These are phyloP conservation scores for Melieria omissa DNA, from an alignment of 2,888 invertebrate species.

Conservation along the genomic window DNA sequence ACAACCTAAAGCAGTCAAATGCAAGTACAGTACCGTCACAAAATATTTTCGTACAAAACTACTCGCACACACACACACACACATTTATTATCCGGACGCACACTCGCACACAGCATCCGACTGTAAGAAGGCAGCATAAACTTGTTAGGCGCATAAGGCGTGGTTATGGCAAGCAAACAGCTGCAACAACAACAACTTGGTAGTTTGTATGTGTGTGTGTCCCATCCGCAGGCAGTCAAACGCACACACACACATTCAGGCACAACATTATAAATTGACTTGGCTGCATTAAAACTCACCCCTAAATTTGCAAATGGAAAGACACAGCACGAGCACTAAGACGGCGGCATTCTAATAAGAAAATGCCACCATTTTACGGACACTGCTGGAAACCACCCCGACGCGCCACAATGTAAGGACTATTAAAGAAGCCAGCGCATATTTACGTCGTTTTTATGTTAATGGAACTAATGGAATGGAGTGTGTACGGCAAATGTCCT, in stretches of 20 bases:
- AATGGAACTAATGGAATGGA: slow-evolving; percentile 45
- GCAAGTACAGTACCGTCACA: slow-evolving; percentile 8
- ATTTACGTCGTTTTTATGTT: slow-evolving; percentile 61
- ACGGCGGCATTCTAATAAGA: slow-evolving; percentile 59
- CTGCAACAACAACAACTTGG: neutral
- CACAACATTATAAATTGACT: slow-evolving; percentile 31
- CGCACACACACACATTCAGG: slow-evolving; percentile 27
- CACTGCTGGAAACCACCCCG: slow-evolving; percentile 29
- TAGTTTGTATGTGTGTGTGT: too few species aligned
- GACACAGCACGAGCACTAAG: neutral
- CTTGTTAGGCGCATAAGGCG: slow-evolving; percentile 9
- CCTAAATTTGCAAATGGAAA: neutral
- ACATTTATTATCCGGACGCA: neutral
- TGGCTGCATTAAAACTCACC: slow-evolving; percentile 36
- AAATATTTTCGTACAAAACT: neutral
- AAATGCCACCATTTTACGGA: slow-evolving; percentile 60
- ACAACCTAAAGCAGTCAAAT: too few species aligned
- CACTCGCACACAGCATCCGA: neutral
- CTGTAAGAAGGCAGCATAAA: neutral
- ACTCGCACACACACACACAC: slow-evolving; percentile 4
- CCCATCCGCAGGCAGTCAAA: neutral
- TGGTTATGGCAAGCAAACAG: slow-evolving; percentile 18
- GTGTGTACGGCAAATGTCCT: slow-evolving; percentile 6
- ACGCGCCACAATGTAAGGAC: neutral
- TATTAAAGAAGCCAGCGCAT: slow-evolving; percentile 18